Base-by-base conservation (phyloP, 2,888 invertebrate genomes). In the Steinernema scapterisci region DNA sequence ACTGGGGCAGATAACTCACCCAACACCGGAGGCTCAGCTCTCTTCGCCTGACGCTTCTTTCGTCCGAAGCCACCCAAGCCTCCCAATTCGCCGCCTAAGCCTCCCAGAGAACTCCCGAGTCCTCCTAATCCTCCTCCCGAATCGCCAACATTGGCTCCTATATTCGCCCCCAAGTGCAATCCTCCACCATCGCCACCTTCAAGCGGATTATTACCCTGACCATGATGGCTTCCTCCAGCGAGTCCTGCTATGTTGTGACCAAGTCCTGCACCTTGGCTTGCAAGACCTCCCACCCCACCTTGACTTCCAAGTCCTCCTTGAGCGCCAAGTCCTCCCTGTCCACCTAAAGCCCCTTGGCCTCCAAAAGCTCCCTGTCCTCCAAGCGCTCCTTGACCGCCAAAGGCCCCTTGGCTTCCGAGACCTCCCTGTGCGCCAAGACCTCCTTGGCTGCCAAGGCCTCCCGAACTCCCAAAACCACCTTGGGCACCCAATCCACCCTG, bases 71-170 rank as follows among this genome's bases (percentile, higher is more conserved):
- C 73, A 46, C 75, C 71, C 9, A 73, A 19, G n/a, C 74, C 56
- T 46, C 70, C 73, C 43, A 75, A 43, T 0, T 38, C 56, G 1
- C 75, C 75, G 25, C 74, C 74, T 16, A 16, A 19, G 13, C 48
- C 46, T n/a, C 72, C 72, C 1, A 44, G 31, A 6, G 48, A 3
- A 0, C 19, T 21, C 1, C 23, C 52, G 16, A 71, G 16, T 56
- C 79, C 78, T 56, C 79, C 77, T 2, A 75, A 72, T 19, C 77
- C 78, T 70, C 73, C 74, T 52, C 76, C 75, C 31, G 70, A 71
- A 9, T 75, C 77, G 23, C 77, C 77, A 11, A 74, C 73, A 21
- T 76, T 75, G 52, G 25, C 21, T 51, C 73, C 43, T 25, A n/a
- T 21, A 38, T 52, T 63, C 13, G 6, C 54, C 51, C 48, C n/a